These are phyloP conservation scores for Hylaeus anthracinus DNA, from an alignment of 1,140 invertebrate genomes.

Conservation along the genomic window DNA sequence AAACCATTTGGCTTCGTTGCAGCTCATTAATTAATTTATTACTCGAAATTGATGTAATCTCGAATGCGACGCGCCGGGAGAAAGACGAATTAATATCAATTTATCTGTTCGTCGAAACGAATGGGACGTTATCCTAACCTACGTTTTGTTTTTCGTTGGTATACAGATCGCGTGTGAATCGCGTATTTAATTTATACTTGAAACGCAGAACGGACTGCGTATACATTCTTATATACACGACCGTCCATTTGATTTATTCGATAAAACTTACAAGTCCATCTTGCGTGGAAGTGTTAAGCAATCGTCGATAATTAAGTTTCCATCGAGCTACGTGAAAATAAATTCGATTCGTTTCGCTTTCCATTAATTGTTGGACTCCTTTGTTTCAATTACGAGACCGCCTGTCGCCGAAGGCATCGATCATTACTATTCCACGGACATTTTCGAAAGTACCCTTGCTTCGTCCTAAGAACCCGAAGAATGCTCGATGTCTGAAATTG, in stretches of 20 bases:
- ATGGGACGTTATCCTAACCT: too few relatives aligned
- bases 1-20: background rate
- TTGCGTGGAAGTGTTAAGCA: too few relatives aligned
- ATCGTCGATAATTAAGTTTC: background rate
- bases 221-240: too few relatives aligned
- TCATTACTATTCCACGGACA: constrained; percentile 25
- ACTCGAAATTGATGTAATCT: background rate
- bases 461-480: constrained; percentile 27
- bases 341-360: background rate
- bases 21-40: background rate
- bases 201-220: too few relatives aligned
- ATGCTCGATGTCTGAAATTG: background rate
- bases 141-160: too few relatives aligned
- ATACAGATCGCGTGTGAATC: too few relatives aligned
- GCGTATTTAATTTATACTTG: too few relatives aligned
- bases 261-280: background rate
- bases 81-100: background rate
- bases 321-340: background rate
- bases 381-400: background rate
- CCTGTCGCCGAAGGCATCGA: background rate
- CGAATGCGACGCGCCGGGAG: background rate
- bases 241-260: background rate
- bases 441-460: constrained; percentile 9
- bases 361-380: background rate
- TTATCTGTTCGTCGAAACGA: too few relatives aligned